Conservation (phyloP, 2,113 vertebrate genomes). For the Pitta sordida region DNA sequence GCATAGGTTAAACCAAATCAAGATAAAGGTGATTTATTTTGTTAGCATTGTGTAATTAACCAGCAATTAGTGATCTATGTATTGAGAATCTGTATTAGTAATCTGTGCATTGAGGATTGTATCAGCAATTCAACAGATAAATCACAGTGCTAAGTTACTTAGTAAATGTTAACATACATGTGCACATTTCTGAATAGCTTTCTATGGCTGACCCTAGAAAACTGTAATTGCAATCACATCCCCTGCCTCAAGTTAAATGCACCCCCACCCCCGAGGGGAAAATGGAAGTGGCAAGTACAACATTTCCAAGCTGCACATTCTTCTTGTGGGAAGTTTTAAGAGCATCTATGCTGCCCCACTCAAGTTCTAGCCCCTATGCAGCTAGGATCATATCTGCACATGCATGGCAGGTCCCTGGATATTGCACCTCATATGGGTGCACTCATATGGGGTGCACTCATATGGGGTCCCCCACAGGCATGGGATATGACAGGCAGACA, state of each 20-base stretch:
- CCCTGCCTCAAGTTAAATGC: accelerated
- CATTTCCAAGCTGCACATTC: background rate
- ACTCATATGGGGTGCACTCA: no score
- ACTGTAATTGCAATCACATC: background rate
- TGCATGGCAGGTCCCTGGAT: accelerated
- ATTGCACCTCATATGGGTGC: accelerated
- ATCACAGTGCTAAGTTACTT: background rate
- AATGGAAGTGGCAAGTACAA: background rate
- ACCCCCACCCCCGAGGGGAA: background rate
- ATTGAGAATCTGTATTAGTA: background rate
- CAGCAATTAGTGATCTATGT: background rate
- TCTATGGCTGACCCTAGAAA: background rate
- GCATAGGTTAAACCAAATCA: background rate
- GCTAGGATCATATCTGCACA: no score
- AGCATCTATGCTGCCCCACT: background rate
- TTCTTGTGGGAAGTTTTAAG: background rate
- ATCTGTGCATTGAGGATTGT: background rate
- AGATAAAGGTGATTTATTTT: background rate
- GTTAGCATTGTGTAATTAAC: background rate
- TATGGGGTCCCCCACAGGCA: background rate
- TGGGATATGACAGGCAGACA: background rate
- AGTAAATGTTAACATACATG: background rate
- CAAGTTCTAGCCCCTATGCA: background rate
- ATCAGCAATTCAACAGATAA: background rate
- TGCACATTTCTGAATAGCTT: background rate